phyloP scores from a whole-genome alignment of 2,113 vertebrate genomes.

The Sylvietta virens region DNA sequence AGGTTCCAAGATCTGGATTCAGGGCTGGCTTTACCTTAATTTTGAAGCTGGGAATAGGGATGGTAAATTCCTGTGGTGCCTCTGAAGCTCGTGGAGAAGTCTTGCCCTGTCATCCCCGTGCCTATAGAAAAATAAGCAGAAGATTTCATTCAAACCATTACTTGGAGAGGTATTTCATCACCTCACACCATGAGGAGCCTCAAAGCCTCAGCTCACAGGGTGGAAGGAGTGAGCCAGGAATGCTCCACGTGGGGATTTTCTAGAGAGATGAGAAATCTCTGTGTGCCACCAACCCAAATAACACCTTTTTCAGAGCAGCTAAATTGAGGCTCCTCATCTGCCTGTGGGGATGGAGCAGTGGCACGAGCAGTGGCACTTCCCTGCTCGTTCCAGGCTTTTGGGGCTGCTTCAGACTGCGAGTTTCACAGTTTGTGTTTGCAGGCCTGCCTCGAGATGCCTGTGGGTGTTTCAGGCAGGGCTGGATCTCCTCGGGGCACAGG shows the following conservation, averaged over 20 bases:
- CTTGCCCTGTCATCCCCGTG: neutral
- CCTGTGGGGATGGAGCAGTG: neutral
- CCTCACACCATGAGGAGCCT: neutral
- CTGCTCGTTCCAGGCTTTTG: neutral
- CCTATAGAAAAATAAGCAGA: neutral
- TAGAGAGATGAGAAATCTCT: neutral
- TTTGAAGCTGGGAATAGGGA: neutral
- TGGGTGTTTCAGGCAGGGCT: neutral
- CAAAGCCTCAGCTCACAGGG: neutral
- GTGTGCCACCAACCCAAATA: neutral
- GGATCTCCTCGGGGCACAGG: accelerated
- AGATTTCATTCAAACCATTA: neutral
- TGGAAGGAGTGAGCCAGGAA: neutral
- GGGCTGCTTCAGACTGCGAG: accelerated
- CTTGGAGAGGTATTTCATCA: neutral
- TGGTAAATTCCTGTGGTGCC: neutral
- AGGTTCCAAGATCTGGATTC: neutral
- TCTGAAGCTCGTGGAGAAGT: neutral
- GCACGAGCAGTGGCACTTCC: neutral
- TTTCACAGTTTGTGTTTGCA: neutral
- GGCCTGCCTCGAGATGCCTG: accelerated
- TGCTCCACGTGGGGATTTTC: neutral
- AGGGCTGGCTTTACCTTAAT: neutral
- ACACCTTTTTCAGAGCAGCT: neutral
- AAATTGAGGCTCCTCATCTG: neutral